These are phyloP conservation scores for Heliconius melpomene DNA, from an alignment of 1,140 invertebrate genomes.

Conservation along the genomic window DNA sequence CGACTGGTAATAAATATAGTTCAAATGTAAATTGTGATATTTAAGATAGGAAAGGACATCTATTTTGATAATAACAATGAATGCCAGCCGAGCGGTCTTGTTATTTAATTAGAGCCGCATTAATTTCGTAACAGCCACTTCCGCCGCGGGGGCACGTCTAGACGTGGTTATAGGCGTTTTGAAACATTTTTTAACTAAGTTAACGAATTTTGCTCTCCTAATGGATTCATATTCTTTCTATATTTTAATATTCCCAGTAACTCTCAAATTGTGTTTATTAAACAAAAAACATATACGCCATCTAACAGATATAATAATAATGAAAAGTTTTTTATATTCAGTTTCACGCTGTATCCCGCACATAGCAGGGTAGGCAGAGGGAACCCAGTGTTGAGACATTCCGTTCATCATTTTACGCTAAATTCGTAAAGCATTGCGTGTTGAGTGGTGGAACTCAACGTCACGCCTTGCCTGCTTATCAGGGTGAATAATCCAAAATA, in stretches of 20 bases:
- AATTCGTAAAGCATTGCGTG: too few species aligned
- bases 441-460: too few species aligned
- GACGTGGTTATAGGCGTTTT: slow-evolving; percentile 38
- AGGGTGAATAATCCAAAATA: too few species aligned
- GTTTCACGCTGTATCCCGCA: too few species aligned
- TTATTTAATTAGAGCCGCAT: slow-evolving; percentile 75
- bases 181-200: slow-evolving; percentile 20
- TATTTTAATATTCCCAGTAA: not conserved
- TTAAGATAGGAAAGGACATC: slow-evolving; percentile 25
- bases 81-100: slow-evolving; percentile 49
- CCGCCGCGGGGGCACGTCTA: slow-evolving; percentile 61
- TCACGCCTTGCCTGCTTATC: too few species aligned
- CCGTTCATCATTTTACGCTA: too few species aligned
- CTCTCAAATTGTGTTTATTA: not conserved
- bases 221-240: not conserved
- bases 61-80: slow-evolving; percentile 61
- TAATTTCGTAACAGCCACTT: slow-evolving; percentile 74
- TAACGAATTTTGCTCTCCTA: not conserved
- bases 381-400: too few species aligned
- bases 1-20: not conserved
- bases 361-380: too few species aligned
- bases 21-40: not conserved
- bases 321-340: not conserved
- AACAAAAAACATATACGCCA: not conserved
- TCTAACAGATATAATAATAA: not conserved